Percentiles rank a stretch among this genome's conserved stretches.
phyloP scores from a whole-genome alignment of 2,113 vertebrate genomes.

The Gobius niger region DNA sequence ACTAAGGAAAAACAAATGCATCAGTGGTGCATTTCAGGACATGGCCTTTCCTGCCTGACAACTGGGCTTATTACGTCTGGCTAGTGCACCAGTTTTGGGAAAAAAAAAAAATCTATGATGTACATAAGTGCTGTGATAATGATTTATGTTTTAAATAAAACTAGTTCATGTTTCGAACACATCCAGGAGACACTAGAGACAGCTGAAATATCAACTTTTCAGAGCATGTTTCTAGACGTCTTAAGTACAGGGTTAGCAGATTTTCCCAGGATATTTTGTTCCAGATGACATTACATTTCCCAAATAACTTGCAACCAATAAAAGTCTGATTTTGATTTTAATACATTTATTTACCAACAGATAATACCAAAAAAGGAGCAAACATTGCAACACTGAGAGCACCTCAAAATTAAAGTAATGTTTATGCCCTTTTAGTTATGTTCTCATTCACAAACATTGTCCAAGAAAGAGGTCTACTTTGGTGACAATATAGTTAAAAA shows the following conservation, averaged over 20 bases:
- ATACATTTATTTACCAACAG: not conserved
- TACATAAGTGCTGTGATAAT: too few species aligned
- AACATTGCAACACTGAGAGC: conserved; percentile 12
- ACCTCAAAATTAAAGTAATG: conserved; percentile 25
- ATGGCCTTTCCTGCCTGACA: conserved; percentile 40
- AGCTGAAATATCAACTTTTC: conserved; percentile 16
- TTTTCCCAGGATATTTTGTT: too few species aligned
- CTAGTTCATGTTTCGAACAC: too few species aligned
- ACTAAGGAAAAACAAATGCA: conserved; percentile 20
- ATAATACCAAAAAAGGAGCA: conserved; percentile 26
- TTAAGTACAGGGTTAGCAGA: too few species aligned
- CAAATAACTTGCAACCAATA: too few species aligned
- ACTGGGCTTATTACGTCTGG: not conserved
- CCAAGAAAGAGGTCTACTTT: conserved; percentile 8
- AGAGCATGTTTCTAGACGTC: too few species aligned
- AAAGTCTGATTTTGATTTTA: too few species aligned
- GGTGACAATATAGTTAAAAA: conserved; percentile 35
- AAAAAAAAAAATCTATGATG: too few species aligned
- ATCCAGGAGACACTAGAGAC: conserved; percentile 13
- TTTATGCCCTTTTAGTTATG: conserved; percentile 33
- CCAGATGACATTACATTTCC: too few species aligned
- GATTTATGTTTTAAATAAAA: too few species aligned
- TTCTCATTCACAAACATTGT: conserved; percentile 15
- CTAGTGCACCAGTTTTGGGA: too few species aligned
- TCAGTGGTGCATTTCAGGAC: conserved; percentile 51